Percentiles rank a stretch among this genome's conserved stretches.
Conservation (phyloP, 2,888 invertebrate genomes). For the Andrena trimmerana region DNA sequence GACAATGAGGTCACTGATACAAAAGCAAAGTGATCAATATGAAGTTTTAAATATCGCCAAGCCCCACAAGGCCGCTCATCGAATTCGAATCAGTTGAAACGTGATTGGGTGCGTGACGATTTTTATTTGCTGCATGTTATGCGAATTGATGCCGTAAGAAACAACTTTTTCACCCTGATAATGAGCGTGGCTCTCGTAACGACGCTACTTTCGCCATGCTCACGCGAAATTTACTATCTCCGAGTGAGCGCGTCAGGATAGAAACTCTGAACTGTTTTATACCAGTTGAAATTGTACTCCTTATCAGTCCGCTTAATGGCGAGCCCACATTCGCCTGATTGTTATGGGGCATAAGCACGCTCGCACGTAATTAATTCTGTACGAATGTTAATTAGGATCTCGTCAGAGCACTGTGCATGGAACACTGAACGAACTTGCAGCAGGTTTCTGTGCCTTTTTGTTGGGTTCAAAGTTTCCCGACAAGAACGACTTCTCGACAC, state of each 20-base stretch:
- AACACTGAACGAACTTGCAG: neutral
- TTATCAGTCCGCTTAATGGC: conserved; percentile 43
- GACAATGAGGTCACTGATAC: neutral
- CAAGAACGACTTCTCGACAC: neutral
- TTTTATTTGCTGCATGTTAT: conserved; percentile 8
- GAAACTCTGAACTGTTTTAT: conserved; percentile 34
- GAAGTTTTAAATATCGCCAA: neutral
- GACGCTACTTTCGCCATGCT: conserved; percentile 22
- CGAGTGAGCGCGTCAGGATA: conserved; percentile 9
- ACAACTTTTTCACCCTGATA: conserved; percentile 36
- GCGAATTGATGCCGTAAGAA: conserved; percentile 8
- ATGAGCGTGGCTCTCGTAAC: conserved; percentile 27
- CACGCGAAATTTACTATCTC: conserved; percentile 36
- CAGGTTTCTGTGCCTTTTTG: neutral
- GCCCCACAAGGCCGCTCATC: neutral
- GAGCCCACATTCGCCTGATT: neutral
- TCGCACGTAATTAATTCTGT: conserved; percentile 33
- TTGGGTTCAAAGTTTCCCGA: neutral
- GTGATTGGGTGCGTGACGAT: neutral
- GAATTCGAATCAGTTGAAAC: neutral
- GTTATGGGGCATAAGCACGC: conserved; percentile 45
- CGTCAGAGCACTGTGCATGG: conserved; percentile 1
- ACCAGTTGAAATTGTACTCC: conserved; percentile 37
- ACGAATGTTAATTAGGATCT: conserved; percentile 46
- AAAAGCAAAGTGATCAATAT: neutral